Conservation (phyloP, 2,113 vertebrate species). For the Dissostichus mawsoni region DNA sequence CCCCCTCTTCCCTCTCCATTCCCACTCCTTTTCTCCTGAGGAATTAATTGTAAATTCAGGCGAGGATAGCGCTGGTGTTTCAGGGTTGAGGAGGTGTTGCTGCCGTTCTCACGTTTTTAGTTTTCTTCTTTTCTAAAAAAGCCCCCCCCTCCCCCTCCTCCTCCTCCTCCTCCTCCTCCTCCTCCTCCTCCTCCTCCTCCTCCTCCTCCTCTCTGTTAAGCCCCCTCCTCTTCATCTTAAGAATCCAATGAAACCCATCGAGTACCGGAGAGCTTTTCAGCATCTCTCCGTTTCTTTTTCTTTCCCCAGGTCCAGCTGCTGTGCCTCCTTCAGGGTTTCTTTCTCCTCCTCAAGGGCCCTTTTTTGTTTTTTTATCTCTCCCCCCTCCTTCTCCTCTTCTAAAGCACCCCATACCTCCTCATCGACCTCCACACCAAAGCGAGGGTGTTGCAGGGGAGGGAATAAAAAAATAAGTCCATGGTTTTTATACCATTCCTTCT, state of each 20-base stretch:
- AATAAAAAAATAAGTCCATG: constrained; percentile 58
- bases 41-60: constrained; percentile 50
- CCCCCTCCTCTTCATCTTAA: constrained; percentile 66
- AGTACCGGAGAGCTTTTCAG: constrained; percentile 60
- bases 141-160: not conserved
- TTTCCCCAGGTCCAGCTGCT: constrained; percentile 50
- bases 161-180: not conserved
- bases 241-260: constrained; percentile 53
- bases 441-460: constrained; percentile 68
- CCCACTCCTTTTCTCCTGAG: constrained; percentile 30
- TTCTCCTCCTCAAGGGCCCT: constrained; percentile 54
- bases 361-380: constrained; percentile 16
- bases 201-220: not conserved
- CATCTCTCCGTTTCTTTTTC: constrained; percentile 9
- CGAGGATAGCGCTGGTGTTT: constrained; percentile 29
- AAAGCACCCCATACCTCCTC: constrained; percentile 60
- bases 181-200: not conserved
- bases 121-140: constrained; percentile 36
- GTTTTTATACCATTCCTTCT: constrained; percentile 23
- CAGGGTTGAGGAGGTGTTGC: constrained; percentile 54
- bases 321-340: constrained; percentile 23
- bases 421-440: constrained; percentile 52
- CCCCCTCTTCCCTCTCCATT: not conserved
- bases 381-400: constrained; percentile 41
- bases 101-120: constrained; percentile 52